Percentiles rank a stretch among this genome's conserved stretches.
phyloP scores from a whole-genome alignment of 2,888 invertebrate species.

The Drosophila lacicola region DNA sequence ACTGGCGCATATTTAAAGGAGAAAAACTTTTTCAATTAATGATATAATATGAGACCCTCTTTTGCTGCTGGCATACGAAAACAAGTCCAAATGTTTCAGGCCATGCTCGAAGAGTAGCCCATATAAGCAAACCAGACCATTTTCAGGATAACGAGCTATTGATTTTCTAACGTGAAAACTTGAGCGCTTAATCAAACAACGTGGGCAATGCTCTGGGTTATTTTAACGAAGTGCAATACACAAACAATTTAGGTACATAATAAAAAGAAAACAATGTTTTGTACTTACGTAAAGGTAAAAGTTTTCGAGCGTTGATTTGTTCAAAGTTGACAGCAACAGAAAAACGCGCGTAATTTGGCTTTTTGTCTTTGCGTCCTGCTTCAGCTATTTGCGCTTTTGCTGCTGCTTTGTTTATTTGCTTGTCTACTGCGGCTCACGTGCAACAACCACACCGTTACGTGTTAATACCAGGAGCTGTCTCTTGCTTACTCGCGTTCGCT shows the following conservation, averaged over 20 bases:
- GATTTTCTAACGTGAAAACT: constrained; percentile 58
- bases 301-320: constrained; percentile 11
- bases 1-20: constrained; percentile 12
- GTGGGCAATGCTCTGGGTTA: constrained; percentile 1
- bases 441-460: constrained; percentile 26
- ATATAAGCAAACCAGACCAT: not conserved
- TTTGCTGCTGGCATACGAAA: not conserved
- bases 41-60: not conserved
- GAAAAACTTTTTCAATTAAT: constrained; percentile 69
- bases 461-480: constrained; percentile 22
- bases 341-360: constrained; percentile 44
- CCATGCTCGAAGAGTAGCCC: not conserved
- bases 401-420: constrained; percentile 68
- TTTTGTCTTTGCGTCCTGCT: constrained; percentile 20
- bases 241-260: constrained; percentile 7
- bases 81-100: not conserved
- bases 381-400: constrained; percentile 46
- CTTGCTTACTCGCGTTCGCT: constrained; percentile 5
- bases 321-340: constrained; percentile 3
- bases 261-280: not conserved
- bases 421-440: constrained; percentile 58
- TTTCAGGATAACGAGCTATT: constrained; percentile 51
- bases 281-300: constrained; percentile 69
- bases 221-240: not conserved
- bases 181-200: constrained; percentile 10